Percentiles rank a stretch among this genome's conserved stretches.
Conservation (phyloP, 1,140 invertebrate species). For the Nomia melanderi region DNA sequence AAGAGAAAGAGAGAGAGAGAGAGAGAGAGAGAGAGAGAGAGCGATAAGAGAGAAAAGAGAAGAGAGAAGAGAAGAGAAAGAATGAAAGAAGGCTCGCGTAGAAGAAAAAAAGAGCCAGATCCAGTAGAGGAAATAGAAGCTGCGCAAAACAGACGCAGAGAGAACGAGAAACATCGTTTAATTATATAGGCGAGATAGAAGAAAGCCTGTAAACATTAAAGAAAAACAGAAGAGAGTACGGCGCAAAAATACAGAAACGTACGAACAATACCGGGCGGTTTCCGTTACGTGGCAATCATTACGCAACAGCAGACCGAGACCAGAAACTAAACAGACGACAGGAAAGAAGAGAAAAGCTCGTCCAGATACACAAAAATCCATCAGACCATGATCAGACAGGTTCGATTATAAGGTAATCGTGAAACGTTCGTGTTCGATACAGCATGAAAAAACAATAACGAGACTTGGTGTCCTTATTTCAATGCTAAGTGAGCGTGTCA, state of each 20-base stretch:
- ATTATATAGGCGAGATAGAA: background rate
- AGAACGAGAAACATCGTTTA: background rate
- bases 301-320: constrained; percentile 54
- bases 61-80: background rate
- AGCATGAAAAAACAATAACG: constrained; percentile 14
- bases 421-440: constrained; percentile 10
- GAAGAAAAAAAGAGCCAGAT: background rate
- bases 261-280: constrained; percentile 35
- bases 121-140: constrained; percentile 2
- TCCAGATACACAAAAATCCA: constrained; percentile 55
- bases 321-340: constrained; percentile 40
- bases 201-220: background rate
- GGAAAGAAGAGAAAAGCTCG: constrained; percentile 57
- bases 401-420: constrained; percentile 29
- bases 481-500: constrained; percentile 2
- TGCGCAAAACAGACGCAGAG: background rate
- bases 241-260: constrained; percentile 45
- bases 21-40: constrained; percentile 1
- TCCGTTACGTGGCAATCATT: constrained; percentile 43
- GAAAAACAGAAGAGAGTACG: background rate
- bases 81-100: background rate
- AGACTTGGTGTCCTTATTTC: background rate
- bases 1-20: constrained; percentile 7
- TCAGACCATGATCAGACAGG: constrained; percentile 38
- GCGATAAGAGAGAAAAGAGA: background rate